Evolutionary conservation across 2,888 invertebrate species (phyloP).

Genomic region (Agriotes lineatus): DNA sequence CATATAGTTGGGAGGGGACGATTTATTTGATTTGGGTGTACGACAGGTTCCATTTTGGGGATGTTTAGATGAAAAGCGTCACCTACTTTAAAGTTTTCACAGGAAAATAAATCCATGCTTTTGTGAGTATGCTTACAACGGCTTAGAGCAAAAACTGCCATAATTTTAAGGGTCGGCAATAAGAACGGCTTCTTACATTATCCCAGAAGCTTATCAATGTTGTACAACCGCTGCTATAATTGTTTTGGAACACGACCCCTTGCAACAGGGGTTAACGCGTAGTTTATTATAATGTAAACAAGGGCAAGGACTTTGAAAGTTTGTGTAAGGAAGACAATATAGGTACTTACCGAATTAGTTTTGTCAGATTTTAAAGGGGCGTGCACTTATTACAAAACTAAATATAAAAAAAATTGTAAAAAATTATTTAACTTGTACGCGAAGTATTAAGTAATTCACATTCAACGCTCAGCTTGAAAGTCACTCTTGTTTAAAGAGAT

Average conservation of each 20-base stretch:
- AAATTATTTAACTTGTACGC: too few relatives aligned
- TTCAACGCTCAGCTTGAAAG: too few relatives aligned
- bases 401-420: too few relatives aligned
- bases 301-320: constrained; percentile 14
- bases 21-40: constrained; percentile 4
- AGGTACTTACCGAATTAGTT: too few relatives aligned
- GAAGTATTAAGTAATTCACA: too few relatives aligned
- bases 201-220: not conserved
- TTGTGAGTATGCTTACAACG: not conserved
- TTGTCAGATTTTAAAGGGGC: too few relatives aligned
- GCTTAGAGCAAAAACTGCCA: not conserved
- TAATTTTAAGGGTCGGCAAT: not conserved
- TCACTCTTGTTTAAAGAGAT: too few relatives aligned
- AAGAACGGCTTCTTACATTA: not conserved
- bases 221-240: not conserved
- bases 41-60: not conserved
- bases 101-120: not conserved
- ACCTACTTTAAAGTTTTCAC: not conserved
- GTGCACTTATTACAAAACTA: too few relatives aligned
- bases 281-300: constrained; percentile 19
- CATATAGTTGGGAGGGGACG: not conserved
- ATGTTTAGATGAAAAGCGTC: not conserved
- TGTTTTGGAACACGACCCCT: not conserved
- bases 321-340: not conserved
- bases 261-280: not conserved